Percentiles rank a stretch among this genome's conserved stretches.
These are phyloP conservation scores for Apodemus sylvaticus DNA, from an alignment of 2,113 vertebrate species.

Conservation along the genomic window DNA sequence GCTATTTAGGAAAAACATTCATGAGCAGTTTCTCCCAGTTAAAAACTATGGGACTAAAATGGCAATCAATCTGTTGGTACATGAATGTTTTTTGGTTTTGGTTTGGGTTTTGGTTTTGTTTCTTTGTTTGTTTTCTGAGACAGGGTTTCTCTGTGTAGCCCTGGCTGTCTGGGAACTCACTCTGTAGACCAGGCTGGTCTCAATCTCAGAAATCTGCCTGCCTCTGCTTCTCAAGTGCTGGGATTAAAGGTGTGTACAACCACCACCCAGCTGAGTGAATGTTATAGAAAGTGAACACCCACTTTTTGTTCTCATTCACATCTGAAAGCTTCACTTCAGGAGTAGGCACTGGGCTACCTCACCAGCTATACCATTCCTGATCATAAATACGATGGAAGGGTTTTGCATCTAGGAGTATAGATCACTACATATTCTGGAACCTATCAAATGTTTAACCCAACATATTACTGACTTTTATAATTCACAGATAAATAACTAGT, in stretches of 20 bases:
- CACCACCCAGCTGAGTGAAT: too few species aligned
- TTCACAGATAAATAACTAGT: not conserved
- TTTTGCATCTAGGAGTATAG: not conserved
- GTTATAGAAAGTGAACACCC: not conserved
- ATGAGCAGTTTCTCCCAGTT: not conserved
- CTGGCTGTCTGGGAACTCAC: too few species aligned
- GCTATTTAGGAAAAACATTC: not conserved
- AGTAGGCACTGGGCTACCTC: not conserved
- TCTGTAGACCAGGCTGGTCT: too few species aligned
- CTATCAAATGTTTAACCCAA: constrained; percentile 15
- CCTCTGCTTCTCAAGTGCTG: too few species aligned
- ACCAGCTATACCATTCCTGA: not conserved
- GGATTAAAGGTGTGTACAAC: too few species aligned
- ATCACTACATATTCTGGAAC: not conserved
- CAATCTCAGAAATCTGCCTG: too few species aligned
- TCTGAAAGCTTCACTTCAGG: not conserved
- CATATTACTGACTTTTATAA: not conserved
- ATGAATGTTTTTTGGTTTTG: too few species aligned
- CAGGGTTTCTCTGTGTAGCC: too few species aligned
- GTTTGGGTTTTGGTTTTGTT: too few species aligned
- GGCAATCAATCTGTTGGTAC: not conserved
- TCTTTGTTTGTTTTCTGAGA: too few species aligned
- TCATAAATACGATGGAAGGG: not conserved
- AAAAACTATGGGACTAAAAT: too few species aligned
- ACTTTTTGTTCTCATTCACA: not conserved